Base-by-base conservation (phyloP, 2,797 vertebrate genomes). In the Coendou prehensilis region DNA sequence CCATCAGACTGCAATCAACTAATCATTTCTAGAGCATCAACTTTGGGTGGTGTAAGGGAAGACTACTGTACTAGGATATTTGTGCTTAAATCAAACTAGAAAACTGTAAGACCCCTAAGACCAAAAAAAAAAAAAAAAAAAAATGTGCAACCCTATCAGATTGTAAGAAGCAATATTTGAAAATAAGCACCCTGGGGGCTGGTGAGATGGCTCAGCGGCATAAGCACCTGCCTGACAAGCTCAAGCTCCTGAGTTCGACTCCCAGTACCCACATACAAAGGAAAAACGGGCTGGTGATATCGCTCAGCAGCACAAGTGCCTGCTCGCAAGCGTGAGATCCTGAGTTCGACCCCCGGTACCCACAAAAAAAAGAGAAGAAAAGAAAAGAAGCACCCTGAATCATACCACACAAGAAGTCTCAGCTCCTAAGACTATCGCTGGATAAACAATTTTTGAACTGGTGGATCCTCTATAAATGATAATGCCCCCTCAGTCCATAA, bases 381-480 rank as follows among this genome's bases (percentile, higher is more conserved):
- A 41, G 64, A 18, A n/a, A 17, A n/a, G 26, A 59, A 10, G 26
- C 4, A 54, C 13, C 84, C 87, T 81, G 71, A 93, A 81, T 87
- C 33, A 5, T 20, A 33, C 85, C 28, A 50, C 41, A 61, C 33
- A 50, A 69, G 59, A 73, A 3, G 33, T 52, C 20, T 56, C 6
- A 50, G 26, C 3, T 80, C 76, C 30, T 56, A 52, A 83, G 73
- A 45, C 45, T 63, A 15, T 82, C 1, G 0, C 6, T 69, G 3
- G 28, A 84, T 80, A n/a, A 89, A 76, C 28, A 23, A n/a, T 54
- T 57, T 95, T 93, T 87, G 28, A 87, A 33, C n/a, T 85, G 73
- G 33, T 61, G 6, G 15, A 54, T 76, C 6, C 2, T 1, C 3
- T 73, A 37, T 52, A 47, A 78, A 95, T 89, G 37, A 63, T 26